A percentile compares a stretch with the other conserved stretches of the same genome.
Evolutionary conservation across 1,140 invertebrate species (phyloP).

Genomic region (Apis dorsata): DNA sequence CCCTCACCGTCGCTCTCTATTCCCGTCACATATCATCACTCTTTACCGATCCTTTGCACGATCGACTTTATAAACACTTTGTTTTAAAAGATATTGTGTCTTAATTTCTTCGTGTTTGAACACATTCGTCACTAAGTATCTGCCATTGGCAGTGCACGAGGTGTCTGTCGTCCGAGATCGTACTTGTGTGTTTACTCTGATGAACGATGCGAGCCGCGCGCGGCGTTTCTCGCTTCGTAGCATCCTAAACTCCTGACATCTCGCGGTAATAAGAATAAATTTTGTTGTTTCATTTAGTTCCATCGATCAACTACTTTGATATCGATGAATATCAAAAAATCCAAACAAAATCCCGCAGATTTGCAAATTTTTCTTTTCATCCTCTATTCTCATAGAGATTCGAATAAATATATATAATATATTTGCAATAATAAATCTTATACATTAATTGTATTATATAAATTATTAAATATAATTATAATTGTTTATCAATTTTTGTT

Average conservation of each 20-base stretch:
- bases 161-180: slow-evolving; percentile 40
- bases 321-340: slow-evolving; percentile 19
- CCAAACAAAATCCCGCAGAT: background rate
- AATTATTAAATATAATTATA: no score
- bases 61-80: background rate
- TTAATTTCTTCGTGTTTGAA: background rate
- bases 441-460: no score
- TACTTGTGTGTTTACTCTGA: slow-evolving; percentile 59
- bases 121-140: slow-evolving; percentile 3
- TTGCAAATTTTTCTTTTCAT: background rate
- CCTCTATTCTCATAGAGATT: background rate
- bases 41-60: slow-evolving; percentile 19
- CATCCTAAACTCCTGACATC: slow-evolving; percentile 17
- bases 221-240: slow-evolving; percentile 37
- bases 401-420: no score
- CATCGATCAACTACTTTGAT: slow-evolving; percentile 9
- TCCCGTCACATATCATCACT: slow-evolving; percentile 11
- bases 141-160: slow-evolving; percentile 38
- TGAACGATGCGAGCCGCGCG: slow-evolving; percentile 42
- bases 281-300: background rate
- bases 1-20: slow-evolving; percentile 19
- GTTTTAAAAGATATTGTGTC: background rate
- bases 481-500: no score
- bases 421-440: no score
- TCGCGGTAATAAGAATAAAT: background rate